phyloP scores from a whole-genome alignment of 2,888 invertebrate species.

The Hylaea fasciaria region DNA sequence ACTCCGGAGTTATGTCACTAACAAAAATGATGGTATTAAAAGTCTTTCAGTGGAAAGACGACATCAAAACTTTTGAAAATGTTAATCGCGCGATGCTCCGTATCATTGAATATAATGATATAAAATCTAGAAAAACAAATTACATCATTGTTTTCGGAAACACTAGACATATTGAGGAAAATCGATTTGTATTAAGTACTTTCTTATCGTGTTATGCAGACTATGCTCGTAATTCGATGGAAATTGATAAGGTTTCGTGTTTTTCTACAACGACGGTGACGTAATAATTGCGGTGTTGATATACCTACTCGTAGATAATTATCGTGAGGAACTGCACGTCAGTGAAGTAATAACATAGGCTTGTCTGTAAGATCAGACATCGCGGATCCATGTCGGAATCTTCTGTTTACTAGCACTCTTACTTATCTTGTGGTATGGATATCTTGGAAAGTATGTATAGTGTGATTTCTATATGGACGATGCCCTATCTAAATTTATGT shows the following conservation, averaged over 20 bases:
- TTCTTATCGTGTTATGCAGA: constrained; percentile 17
- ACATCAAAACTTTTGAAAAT: too few species aligned
- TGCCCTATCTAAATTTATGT: too few species aligned
- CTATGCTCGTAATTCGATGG: constrained; percentile 20
- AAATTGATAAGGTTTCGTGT: constrained; percentile 25
- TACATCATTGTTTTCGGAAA: constrained; percentile 28
- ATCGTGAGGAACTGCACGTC: constrained; percentile 1
- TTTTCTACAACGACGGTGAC: constrained; percentile 12
- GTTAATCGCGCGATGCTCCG: neutral
- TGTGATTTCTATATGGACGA: too few species aligned
- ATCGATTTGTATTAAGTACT: constrained; percentile 12
- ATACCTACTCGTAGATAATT: too few species aligned
- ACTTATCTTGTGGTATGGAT: too few species aligned
- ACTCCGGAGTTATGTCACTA: too few species aligned
- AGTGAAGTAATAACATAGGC: constrained; percentile 16
- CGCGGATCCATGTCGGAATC: constrained; percentile 5
- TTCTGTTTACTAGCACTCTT: too few species aligned
- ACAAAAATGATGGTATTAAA: too few species aligned
- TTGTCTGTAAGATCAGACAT: constrained; percentile 26
- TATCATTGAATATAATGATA: neutral
- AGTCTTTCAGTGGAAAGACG: too few species aligned
- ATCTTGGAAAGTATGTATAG: too few species aligned
- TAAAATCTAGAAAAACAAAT: constrained; percentile 15
- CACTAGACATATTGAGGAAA: constrained; percentile 17
- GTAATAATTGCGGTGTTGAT: neutral